phyloP scores from a whole-genome alignment of 2,888 invertebrate genomes.

The Synergus itoensis region DNA sequence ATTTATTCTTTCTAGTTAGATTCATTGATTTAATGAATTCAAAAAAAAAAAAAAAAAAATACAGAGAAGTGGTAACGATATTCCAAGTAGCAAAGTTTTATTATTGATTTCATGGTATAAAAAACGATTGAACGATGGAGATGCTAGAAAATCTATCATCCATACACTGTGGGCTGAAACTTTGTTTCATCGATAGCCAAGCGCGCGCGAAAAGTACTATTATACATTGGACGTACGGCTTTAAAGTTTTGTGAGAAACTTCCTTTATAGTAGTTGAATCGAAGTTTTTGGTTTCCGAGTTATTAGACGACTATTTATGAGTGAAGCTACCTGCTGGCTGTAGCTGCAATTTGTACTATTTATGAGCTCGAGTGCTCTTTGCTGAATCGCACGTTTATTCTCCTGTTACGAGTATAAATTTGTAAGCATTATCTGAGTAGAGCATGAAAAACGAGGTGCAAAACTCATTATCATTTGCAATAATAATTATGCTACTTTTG shows the following conservation, averaged over 20 bases:
- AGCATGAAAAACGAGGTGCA: not conserved
- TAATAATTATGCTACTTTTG: not conserved
- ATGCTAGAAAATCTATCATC: constrained; percentile 24
- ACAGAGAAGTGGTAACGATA: not conserved
- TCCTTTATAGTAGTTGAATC: constrained; percentile 37
- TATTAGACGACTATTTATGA: constrained; percentile 39
- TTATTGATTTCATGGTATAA: not conserved
- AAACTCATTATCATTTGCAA: not conserved
- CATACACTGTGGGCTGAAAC: not conserved
- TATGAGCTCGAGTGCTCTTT: constrained; percentile 27
- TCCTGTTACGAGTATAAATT: not conserved
- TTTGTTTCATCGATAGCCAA: constrained; percentile 23
- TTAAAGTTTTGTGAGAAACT: constrained; percentile 23
- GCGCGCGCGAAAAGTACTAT: not conserved
- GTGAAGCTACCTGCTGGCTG: constrained; percentile 28
- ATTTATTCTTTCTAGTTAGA: not conserved
- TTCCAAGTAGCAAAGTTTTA: not conserved
- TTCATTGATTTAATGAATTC: not conserved
- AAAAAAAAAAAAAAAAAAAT: not conserved
- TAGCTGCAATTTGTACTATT: constrained; percentile 23
- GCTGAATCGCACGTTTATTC: constrained; percentile 28
- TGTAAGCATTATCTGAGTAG: not conserved
- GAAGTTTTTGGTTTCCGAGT: constrained; percentile 39
- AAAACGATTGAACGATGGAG: constrained; percentile 8
- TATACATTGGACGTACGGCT: constrained; percentile 6